Percentiles rank a stretch among this genome's conserved stretches.
Evolutionary conservation across 2,797 vertebrate species (phyloP).

Genomic region (Philypnodon macrostomus): DNA sequence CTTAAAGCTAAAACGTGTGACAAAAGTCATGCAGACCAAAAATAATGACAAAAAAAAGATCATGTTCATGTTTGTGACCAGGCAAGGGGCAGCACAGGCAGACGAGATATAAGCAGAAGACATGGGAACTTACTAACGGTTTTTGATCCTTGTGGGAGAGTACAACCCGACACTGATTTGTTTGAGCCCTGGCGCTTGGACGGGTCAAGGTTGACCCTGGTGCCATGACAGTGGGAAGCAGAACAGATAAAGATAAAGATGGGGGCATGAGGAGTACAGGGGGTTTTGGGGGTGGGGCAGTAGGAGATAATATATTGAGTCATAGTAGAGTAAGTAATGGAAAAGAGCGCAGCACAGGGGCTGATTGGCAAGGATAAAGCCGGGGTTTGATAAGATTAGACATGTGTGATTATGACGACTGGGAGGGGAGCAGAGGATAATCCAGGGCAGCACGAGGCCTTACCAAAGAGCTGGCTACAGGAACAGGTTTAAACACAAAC

Average conservation of each 20-base stretch:
- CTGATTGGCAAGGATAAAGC: conserved; percentile 74
- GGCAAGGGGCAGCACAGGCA: conserved; percentile 33
- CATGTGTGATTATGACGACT: conserved; percentile 69
- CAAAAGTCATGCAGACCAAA: conserved; percentile 53
- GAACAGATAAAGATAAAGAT: conserved; percentile 51
- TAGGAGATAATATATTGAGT: conserved; percentile 59
- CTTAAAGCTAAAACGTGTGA: conserved; percentile 18
- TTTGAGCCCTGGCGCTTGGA: conserved; percentile 97
- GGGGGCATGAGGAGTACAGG: conserved; percentile 48
- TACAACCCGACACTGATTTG: conserved; percentile 91
- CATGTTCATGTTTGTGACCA: conserved; percentile 19
- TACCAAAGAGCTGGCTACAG: conserved; percentile 47
- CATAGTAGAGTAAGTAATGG: conserved; percentile 58
- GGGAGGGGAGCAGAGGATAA: conserved; percentile 58
- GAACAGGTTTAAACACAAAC: conserved; percentile 47
- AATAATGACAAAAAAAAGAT: conserved; percentile 9
- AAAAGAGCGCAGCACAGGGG: conserved; percentile 61
- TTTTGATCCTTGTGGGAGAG: conserved; percentile 95
- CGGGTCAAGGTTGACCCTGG: conserved; percentile 96
- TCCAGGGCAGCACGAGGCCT: conserved; percentile 51
- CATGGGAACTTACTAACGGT: conserved; percentile 92
- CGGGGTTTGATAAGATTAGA: conserved; percentile 76
- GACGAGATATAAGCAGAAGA: conserved; percentile 63
- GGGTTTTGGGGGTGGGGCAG: conserved; percentile 21
- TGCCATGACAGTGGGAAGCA: conserved; percentile 56